Evolutionary conservation across 2,888 invertebrate genomes (phyloP), one percentile per base, ranked within the genome.

Genomic region (Lathronympha strigana): DNA sequence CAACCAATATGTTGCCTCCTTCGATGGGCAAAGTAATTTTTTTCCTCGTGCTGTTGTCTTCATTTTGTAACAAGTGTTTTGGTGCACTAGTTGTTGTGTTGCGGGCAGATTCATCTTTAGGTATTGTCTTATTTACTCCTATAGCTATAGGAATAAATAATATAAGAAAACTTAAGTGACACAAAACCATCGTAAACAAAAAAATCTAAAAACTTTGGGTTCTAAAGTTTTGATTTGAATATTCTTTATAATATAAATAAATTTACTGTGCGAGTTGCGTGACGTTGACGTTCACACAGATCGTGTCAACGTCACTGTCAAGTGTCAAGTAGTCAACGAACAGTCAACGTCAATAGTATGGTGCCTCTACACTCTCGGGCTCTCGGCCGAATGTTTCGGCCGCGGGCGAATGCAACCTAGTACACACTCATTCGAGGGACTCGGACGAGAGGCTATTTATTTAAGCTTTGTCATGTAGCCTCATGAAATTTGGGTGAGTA

Each of bases 1-100:
- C 2, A 19, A 57, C 57, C 28, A 23, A 17, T 23, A 61, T 19
- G 13, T 19, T 54, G 8, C 28, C 66, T 38, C 66, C 66, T 61
- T 66, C 66, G 4, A 28, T 84, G 87, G 66, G 75, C 79, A 55
- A 83, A 80, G 68, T 82, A 70, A 62, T 33, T n/a, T 68, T 77
- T 43, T 82, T 67, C 61, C 70, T 71, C 5, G 76, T 73, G 40
- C 75, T 72, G 66, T 80, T 82, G 64, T 77, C 77, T 60, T 47
- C 45, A 60, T 60, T 38, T 49, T 45, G 23, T 58, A 64, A 36
- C 51, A 58, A 43, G 51, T 33, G 50, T 25, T 50, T 50, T 40
- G 50, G 31, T 33, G 36, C 58, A 36, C 19, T 38, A 51, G 4
- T 25, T 15, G 28, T 40, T 17, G 2, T 61, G 21, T 53, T 54